Conservation (phyloP, 2,797 vertebrate species). For the Esox lucius region DNA sequence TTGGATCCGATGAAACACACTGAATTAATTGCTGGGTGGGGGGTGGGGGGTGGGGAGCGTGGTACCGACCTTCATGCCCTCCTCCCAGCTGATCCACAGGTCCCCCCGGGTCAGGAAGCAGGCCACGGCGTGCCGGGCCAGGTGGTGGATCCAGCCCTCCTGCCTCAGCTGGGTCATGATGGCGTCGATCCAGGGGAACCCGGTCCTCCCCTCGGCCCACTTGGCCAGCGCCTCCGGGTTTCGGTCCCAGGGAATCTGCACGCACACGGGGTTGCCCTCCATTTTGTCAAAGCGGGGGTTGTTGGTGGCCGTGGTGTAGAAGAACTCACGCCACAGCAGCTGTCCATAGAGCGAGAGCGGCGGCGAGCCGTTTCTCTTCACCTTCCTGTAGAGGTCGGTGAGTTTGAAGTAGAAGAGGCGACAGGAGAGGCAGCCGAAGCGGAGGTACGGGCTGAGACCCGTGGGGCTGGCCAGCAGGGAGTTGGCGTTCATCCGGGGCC, state of each 20-base stretch:
- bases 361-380: conserved; percentile 89
- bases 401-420: conserved; percentile 94
- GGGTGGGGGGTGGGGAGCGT: too few relatives aligned
- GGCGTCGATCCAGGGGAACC: conserved; percentile 95
- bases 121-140: conserved; percentile 90
- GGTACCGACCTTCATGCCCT: conserved; percentile 89
- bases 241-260: conserved; percentile 94
- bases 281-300: conserved; percentile 97
- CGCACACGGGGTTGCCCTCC: conserved; percentile 94
- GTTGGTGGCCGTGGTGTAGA: conserved; percentile 91
- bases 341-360: conserved; percentile 92
- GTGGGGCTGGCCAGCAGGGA: conserved; percentile 92
- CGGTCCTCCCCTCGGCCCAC: conserved; percentile 93
- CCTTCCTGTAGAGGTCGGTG: conserved; percentile 94
- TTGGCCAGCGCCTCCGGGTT: conserved; percentile 94
- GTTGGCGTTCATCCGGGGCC: conserved; percentile 91
- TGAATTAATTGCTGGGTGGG: too few relatives aligned
- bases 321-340: conserved; percentile 94
- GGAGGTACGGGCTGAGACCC: conserved; percentile 91
- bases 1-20: too few relatives aligned
- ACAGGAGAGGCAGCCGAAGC: conserved; percentile 94
- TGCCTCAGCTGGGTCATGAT: conserved; percentile 95
- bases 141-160: conserved; percentile 96
- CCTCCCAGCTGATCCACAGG: conserved; percentile 97
- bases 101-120: conserved; percentile 95